Evolutionary conservation across 2,888 invertebrate genomes (phyloP), one percentile per base, ranked within the genome.

Genomic region (Zaprionus bogoriensis): DNA sequence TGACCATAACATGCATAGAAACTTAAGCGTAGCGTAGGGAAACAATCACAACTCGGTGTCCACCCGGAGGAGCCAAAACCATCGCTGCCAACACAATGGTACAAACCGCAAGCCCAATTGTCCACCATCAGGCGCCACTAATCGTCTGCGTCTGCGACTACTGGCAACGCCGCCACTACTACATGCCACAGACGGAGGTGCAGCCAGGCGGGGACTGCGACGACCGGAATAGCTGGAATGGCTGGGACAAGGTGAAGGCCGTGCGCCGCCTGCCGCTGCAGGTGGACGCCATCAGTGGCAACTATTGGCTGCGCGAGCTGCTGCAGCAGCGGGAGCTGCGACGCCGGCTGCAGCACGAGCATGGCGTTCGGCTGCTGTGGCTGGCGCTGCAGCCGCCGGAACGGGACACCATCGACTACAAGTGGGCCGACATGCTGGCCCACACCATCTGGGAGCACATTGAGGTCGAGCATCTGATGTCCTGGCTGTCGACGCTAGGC

Each of bases 401-500:
- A 64, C 91, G 90, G 60, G 93, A 95, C 87, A 92, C 94, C 42
- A 92, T 95, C 70, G 95, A 95, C 89, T 94, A 94, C 89, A 92
- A 92, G 59, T 95, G 95, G 93, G 93, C 92, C 77, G 86, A 92
- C 32, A 91, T 91, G 77, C 84, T 93, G 30, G 89, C 89, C 12
- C 69, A 85, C 42, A 90, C 93, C 81, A 89, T 92, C 3, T 88
- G 94, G 92, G 95, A 94, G 71, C 92, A 93, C 77, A 92, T 94
- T 67, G 96, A 97, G 91, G 91, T 96, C 77, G 97, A 97, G 77
- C 93, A 95, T 91, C 93, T 96, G 23, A 94, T 98, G 92, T 97
- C 98, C 14, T 98, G 98, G 97, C 91, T 99, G 20, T 99, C 98
- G 17, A 99, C 99, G 0, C 92, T 99, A 12, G 99, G 99, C 2